Evolutionary conservation across 2,888 invertebrate species (phyloP).

Genomic region (Petrolisthes cinctipes): DNA sequence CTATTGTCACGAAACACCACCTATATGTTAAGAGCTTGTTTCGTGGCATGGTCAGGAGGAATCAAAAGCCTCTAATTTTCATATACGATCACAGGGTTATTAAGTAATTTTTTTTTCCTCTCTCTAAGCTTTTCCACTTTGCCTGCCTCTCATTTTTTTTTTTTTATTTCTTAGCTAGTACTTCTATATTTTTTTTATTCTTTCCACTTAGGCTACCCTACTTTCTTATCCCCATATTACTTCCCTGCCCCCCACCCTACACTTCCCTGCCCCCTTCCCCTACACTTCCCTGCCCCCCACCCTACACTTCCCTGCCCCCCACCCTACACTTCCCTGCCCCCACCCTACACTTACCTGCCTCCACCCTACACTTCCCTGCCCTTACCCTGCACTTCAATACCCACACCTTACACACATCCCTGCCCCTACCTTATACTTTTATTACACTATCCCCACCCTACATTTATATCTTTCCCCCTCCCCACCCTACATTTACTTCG

Average conservation of each 20-base stretch:
- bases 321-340: background rate
- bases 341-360: background rate
- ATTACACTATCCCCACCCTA: background rate
- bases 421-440: background rate
- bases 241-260: background rate
- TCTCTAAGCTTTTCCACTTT: no score
- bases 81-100: no score
- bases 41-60: no score
- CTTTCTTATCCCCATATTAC: background rate
- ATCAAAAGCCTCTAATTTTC: no score
- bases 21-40: no score
- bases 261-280: background rate
- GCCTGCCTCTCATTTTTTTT: background rate
- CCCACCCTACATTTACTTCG: background rate
- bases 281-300: background rate
- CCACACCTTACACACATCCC: no score
- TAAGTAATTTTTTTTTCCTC: no score
- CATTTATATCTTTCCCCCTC: background rate
- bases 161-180: background rate
- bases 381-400: background rate
- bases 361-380: background rate
- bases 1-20: no score
- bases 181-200: no score
- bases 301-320: background rate
- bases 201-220: no score